Base-by-base conservation (phyloP, 2,113 vertebrate species). In the Ptilonorhynchus violaceus region DNA sequence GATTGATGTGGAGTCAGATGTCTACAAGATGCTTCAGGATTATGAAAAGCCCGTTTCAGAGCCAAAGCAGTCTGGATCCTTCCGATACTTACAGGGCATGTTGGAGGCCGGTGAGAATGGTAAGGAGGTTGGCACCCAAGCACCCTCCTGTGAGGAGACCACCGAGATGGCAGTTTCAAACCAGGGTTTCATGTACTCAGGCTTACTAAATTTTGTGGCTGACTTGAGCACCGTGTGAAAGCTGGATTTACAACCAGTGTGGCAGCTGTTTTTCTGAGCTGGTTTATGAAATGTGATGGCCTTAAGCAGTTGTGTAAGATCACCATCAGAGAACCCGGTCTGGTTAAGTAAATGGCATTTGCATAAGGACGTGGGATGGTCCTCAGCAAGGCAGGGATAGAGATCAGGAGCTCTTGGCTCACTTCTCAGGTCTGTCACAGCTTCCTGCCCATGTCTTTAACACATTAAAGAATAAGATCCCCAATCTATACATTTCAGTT, bases 21-120 rank as follows among this genome's bases (percentile, higher is more conserved):
- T 99, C 90, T 99, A 99, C 98, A 98, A 98, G 98, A 99, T 99
- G 99, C 99, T 99, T n/a, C 99, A 98, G 96, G 99, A 99, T 68
- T 97, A 98, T 11, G 98, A 98, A 19, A 98, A 97, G 50, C 98
- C 99, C 0, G n/a, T 97, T 39, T 97, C 98, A 1, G 98, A 99
- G 88, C 99, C 99, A 17, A 99, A 99, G 96, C 99, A 99, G 97
- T 99, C 99, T 0, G 99, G 99, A 41, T 99, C 99, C 68, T 99
- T 99, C 98, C 98, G 99, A 56, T 99, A 99, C 95, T 96, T 99
- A 35, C 99, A 99, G 97, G 99, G 98, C 92, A 99, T 99, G 96
- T 97, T 99, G 73, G 99, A 99, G 92, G 99, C 99, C 5, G 99
- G 99, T 9, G 99, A 99, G 82, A 99, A 99, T 52, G 99, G 99